These are phyloP conservation scores for Denticeps clupeoides DNA, from an alignment of 2,797 vertebrate genomes.

Conservation along the genomic window DNA sequence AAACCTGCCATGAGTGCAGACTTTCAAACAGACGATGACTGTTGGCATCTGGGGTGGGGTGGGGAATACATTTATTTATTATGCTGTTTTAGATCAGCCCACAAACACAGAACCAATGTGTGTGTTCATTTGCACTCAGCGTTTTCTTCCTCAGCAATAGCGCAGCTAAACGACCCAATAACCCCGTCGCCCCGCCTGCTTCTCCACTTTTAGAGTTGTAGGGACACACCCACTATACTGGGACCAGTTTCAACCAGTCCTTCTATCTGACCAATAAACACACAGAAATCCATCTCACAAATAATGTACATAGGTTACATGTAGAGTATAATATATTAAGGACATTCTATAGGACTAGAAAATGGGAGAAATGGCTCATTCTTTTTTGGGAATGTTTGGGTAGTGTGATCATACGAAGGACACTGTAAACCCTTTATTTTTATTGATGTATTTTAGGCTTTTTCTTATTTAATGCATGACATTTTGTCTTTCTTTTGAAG, in stretches of 20 bases:
- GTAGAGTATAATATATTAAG: slow-evolving; percentile 70
- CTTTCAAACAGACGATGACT: too few relatives aligned
- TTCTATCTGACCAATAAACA: slow-evolving; percentile 31
- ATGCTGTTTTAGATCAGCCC: too few relatives aligned
- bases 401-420: slow-evolving; percentile 44
- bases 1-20: too few relatives aligned
- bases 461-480: slow-evolving; percentile 32
- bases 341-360: slow-evolving; percentile 49
- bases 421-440: slow-evolving; percentile 47
- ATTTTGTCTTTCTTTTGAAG: slow-evolving; percentile 26
- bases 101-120: too few relatives aligned
- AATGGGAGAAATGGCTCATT: slow-evolving; percentile 12
- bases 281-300: slow-evolving; percentile 35
- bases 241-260: slow-evolving; percentile 27
- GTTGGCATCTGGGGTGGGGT: too few relatives aligned
- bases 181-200: too few relatives aligned
- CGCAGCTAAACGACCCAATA: too few relatives aligned
- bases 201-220: too few relatives aligned
- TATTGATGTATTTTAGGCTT: slow-evolving; percentile 39
- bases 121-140: too few relatives aligned
- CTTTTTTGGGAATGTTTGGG: slow-evolving; percentile 34
- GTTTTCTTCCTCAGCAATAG: too few relatives aligned
- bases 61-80: too few relatives aligned
- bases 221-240: slow-evolving; percentile 35
- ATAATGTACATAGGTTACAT: slow-evolving; percentile 63